Conservation (phyloP, 2,113 vertebrate species). For the Mesembrinibis cayennensis region DNA sequence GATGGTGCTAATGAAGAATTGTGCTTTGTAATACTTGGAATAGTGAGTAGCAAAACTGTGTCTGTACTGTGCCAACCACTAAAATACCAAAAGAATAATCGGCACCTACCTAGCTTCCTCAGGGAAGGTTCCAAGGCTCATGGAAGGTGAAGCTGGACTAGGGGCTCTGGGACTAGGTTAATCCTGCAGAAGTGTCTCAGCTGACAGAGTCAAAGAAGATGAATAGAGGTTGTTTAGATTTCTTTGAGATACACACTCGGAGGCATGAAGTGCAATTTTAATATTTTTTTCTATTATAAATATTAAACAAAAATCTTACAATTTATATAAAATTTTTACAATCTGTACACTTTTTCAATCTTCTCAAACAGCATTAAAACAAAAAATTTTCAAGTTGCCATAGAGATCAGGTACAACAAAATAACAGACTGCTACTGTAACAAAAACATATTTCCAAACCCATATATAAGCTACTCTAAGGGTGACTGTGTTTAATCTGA, state of each 20-base stretch:
- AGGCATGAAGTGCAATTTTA: conserved; percentile 19
- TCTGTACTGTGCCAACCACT: neutral
- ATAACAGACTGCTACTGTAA: neutral
- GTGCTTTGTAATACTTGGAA: neutral
- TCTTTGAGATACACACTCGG: neutral
- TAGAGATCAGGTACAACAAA: neutral
- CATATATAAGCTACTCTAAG: neutral
- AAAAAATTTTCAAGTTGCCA: conserved; percentile 16
- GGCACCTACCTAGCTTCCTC: neutral
- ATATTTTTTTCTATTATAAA: conserved; percentile 73
- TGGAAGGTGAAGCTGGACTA: neutral
- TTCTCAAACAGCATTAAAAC: conserved; percentile 39
- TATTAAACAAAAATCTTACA: conserved; percentile 69
- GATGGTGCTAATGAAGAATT: neutral
- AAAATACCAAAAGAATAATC: neutral
- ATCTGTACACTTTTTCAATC: conserved; percentile 65
- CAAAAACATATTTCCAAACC: neutral
- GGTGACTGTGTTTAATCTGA: neutral
- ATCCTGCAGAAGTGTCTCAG: neutral
- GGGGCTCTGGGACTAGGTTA: neutral
- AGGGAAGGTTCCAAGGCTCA: neutral
- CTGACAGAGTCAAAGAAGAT: neutral
- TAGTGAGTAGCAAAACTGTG: neutral
- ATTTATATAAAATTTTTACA: conserved; percentile 73
- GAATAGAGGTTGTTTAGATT: neutral